phyloP scores from a whole-genome alignment of 2,113 vertebrate genomes.

The Vidua macroura region DNA sequence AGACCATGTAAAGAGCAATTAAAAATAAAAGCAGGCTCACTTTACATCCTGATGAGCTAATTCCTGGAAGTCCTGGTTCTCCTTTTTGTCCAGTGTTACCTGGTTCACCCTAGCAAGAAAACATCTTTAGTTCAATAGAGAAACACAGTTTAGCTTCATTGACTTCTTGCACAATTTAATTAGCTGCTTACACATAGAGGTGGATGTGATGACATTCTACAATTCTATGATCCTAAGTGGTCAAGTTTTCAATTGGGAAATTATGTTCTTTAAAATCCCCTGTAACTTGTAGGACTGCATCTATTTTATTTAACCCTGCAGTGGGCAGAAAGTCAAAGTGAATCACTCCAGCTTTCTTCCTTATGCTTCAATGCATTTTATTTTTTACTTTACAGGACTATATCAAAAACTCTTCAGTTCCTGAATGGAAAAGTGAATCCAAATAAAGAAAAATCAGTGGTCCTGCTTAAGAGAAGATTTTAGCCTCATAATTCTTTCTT shows the following conservation, averaged over 20 bases:
- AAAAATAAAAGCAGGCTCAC: constrained; percentile 59
- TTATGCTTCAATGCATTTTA: neutral
- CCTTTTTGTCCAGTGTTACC: constrained; percentile 64
- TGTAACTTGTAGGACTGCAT: neutral
- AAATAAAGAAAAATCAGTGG: neutral
- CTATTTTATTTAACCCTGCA: neutral
- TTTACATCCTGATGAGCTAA: constrained; percentile 75
- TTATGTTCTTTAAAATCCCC: neutral
- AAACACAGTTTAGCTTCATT: neutral
- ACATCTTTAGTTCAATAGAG: neutral
- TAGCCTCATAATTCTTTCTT: neutral
- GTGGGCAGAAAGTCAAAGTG: neutral
- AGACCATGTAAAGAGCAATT: neutral
- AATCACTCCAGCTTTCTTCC: neutral
- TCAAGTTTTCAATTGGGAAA: neutral
- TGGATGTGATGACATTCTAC: neutral
- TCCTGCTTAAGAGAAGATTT: neutral
- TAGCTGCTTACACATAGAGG: neutral
- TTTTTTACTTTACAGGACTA: neutral
- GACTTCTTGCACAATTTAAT: neutral
- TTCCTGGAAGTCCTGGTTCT: constrained; percentile 66
- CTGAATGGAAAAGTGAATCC: neutral
- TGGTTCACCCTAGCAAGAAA: constrained; percentile 57
- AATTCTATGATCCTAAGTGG: neutral
- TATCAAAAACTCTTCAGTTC: neutral